Percentiles rank a stretch among this genome's conserved stretches.
These are phyloP conservation scores for Pithys albifrons DNA, from an alignment of 2,113 vertebrate species.

Conservation along the genomic window DNA sequence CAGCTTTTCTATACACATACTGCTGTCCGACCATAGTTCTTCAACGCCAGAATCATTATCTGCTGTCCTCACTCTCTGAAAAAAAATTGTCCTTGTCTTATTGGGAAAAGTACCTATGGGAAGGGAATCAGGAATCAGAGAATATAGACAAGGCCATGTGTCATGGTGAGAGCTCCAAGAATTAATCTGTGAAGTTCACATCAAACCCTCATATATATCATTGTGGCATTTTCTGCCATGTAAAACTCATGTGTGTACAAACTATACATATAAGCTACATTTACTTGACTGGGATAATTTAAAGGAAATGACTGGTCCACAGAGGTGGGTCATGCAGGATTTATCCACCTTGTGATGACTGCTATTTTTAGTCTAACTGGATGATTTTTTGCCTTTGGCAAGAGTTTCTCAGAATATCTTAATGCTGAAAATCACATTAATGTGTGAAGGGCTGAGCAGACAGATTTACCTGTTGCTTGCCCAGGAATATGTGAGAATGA, in stretches of 20 bases:
- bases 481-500: background rate
- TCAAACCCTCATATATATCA: background rate
- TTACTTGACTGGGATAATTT: background rate
- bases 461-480: background rate
- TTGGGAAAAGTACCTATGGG: background rate
- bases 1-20: background rate
- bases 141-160: background rate
- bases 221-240: background rate
- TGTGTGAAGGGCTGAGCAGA: slow-evolving; percentile 1
- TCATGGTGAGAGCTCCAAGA: background rate
- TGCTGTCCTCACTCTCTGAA: background rate
- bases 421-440: background rate
- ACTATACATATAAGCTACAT: background rate
- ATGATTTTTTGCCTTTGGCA: background rate
- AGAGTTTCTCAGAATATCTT: background rate
- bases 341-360: background rate
- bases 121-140: background rate
- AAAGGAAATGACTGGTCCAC: background rate
- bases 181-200: background rate
- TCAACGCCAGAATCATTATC: background rate
- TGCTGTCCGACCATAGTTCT: background rate
- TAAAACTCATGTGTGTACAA: background rate
- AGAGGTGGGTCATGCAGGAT: background rate
- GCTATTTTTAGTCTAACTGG: background rate
- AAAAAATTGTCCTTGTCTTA: background rate